Percentiles rank a stretch among this genome's conserved stretches.
phyloP scores from a whole-genome alignment of 2,113 vertebrate genomes.

The Ceyx margarethae region DNA sequence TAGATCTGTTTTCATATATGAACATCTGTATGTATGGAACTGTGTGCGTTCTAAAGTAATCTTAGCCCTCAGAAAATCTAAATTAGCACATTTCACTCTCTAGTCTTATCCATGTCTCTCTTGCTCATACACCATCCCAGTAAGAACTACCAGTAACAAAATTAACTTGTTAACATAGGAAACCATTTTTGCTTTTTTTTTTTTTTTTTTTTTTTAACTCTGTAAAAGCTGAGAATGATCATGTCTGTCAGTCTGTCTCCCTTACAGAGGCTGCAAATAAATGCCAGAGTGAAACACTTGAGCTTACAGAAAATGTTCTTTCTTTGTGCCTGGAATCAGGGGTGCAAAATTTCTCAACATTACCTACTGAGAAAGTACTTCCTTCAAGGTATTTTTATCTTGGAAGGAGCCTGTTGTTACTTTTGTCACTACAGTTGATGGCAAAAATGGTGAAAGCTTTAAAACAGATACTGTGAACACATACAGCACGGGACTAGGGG shows the following conservation, averaged over 20 bases:
- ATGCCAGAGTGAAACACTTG: background rate
- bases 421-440: background rate
- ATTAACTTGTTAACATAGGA: background rate
- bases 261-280: background rate
- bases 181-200: background rate
- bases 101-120: background rate
- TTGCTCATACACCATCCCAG: background rate
- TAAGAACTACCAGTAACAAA: background rate
- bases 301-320: background rate
- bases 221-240: background rate
- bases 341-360: background rate
- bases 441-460: background rate
- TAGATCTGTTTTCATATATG: background rate
- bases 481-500: background rate
- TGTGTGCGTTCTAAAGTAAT: background rate
- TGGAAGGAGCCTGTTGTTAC: background rate
- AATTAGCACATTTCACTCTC: background rate
- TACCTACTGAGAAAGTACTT: background rate
- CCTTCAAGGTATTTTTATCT: background rate
- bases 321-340: background rate
- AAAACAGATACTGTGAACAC: background rate
- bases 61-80: background rate
- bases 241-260: background rate
- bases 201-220: background rate
- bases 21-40: background rate